Conservation (phyloP, 2,113 vertebrate genomes). For the Nanger granti region DNA sequence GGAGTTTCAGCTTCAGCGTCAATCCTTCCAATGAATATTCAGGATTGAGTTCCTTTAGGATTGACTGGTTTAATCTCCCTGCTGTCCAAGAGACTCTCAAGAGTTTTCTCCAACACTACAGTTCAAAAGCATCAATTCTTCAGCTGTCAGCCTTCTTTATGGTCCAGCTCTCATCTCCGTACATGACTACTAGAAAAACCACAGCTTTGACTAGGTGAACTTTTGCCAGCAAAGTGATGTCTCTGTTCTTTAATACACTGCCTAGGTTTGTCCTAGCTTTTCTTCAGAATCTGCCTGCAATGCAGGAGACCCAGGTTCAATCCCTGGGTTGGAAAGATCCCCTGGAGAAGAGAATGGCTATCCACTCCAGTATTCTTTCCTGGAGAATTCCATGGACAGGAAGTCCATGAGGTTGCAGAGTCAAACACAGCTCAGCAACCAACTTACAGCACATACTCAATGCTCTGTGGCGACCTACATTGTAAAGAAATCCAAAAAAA, state of each 20-base stretch:
- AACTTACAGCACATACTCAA: not conserved
- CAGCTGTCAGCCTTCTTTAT: not conserved
- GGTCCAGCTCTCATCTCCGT: not conserved
- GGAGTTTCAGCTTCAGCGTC: not conserved
- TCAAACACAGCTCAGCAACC: not conserved
- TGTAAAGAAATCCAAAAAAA: not conserved
- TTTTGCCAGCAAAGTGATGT: not conserved
- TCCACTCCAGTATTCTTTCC: not conserved
- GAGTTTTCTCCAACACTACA: not conserved
- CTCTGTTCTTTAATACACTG: not conserved
- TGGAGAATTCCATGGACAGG: not conserved
- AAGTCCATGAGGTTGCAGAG: not conserved
- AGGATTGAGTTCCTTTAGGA: not conserved
- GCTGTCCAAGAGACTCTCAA: not conserved
- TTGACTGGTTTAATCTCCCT: not conserved
- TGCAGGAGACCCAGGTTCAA: not conserved
- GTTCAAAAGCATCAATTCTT: not conserved
- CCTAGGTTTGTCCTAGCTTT: not conserved
- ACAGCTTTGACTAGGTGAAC: not conserved
- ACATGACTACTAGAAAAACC: not conserved
- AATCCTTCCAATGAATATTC: not conserved
- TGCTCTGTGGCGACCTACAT: not conserved
- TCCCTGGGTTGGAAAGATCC: not conserved
- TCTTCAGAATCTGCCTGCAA: not conserved
- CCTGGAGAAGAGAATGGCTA: not conserved